Base-by-base conservation (phyloP, 64 coral and sea anemone genomes). In the Acropora tenuis region DNA sequence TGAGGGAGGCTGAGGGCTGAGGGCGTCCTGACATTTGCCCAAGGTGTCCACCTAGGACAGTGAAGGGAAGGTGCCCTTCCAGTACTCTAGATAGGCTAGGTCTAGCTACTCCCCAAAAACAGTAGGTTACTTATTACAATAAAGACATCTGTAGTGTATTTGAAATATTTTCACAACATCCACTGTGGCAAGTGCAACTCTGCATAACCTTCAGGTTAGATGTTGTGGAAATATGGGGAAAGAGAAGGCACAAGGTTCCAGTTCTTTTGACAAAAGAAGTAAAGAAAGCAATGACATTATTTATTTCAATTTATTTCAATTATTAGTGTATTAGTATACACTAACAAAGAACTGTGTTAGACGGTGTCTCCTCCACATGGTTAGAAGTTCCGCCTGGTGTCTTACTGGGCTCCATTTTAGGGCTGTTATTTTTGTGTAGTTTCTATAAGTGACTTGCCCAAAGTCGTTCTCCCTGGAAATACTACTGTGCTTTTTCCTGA, bases 201-300 rank as follows among this genome's bases (percentile, higher is more conserved):
- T 63, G 59, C 8, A 42, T 79, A 19, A 2, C 12, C 49, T 45
- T 17, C 49, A 93, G 92, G 71, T 82, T 93, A 41, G 86, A 93
- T 60, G 50, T 93, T 63, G 69, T 93, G 5, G 92, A 89, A 66
- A 93, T 83, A 63, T 17, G 71, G 8, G 86, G 78, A 18, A 93
- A 89, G 75, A 65, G 79, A 1, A 50, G 47, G 5, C 67, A 41
- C 41, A 83, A 66, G 49, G 86, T 93, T 11, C 86, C 92, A 46
- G 52, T 55, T 9, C 52, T 55, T 55, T 9, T 55, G 4, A 55
- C 52, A 5, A 4, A 4, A 5, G 52, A 55, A 1, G 60, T 89
- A 5, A 89, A 89, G 77, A 43, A 61, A 42, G 92, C 50, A 13
- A 88, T 88, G 11, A 30, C 73, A 78, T n/a, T 3, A 30, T 30